Evolutionary conservation across 2,797 vertebrate species (phyloP), one percentile per base, ranked within the genome.

Genomic region (Epinephelus malabaricus): DNA sequence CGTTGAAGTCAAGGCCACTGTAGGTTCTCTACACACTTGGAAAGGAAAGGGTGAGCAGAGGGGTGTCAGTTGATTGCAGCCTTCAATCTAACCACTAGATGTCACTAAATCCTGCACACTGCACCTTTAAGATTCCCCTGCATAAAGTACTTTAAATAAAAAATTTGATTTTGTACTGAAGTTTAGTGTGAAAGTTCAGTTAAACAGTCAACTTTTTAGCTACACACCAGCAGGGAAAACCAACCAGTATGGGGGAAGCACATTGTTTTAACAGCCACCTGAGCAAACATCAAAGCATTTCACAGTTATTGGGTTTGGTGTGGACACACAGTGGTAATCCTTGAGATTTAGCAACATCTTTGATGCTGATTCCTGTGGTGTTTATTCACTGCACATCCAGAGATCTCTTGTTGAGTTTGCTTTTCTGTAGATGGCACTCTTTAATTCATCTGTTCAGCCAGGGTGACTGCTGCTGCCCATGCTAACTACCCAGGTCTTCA

Each of bases 211-310:
- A 60, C 14, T 61, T 78, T 62, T 79, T 45, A 59, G 64, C 46
- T 56, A 0, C 61, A 25, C 38, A 19, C 21, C 17, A 55, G 38
- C 50, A 79, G 53, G 64, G 68, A 23, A 73, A 66, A 50, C 1
- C 63, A 30, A 55, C 12, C 64, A 15, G 46, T 23, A 21, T 49
- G 60, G 77, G 38, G 45, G 15, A 34, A 40, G 68, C 81, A 59
- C 66, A 49, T 76, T 82, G 85, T 83, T 88, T 82, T 66, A 72
- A 64, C 64, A 76, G 81, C 66, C 78, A 86, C 76, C 84, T 87
- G 82, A 79, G 59, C 81, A 86, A 89, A 85, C 83, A 85, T 76
- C 72, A 76, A 77, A 83, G 61, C 59, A 5, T 71, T 71, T 85
- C 76, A 68, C 75, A 77, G 78, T 73, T 70, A 80, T 64, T 79